Percentiles rank a stretch among this genome's conserved stretches.
Conservation (phyloP, 1,140 invertebrate species). For the Choristoneura fumiferana region DNA sequence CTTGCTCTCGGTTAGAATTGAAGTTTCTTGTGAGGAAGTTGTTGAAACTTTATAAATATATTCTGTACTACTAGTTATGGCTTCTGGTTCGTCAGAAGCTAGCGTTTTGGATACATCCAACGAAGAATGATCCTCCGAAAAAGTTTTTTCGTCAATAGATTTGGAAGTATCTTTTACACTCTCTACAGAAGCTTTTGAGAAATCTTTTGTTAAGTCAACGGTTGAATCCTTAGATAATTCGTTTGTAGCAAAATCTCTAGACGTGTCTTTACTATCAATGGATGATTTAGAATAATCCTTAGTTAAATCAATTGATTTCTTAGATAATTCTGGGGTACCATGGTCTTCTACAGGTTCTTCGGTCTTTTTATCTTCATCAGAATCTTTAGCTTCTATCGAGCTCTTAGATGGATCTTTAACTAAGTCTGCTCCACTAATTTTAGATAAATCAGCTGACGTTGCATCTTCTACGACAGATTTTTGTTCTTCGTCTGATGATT, state of each 20-base stretch:
- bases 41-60: conserved; percentile 59
- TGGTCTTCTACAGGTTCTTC: conserved; percentile 63
- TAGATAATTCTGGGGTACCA: conserved; percentile 66
- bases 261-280: conserved; percentile 73
- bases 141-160: conserved; percentile 71
- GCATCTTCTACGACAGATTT: conserved; percentile 68
- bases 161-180: conserved; percentile 69
- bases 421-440: conserved; percentile 68
- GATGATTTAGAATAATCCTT: conserved; percentile 75
- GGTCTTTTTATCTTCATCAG: conserved; percentile 60
- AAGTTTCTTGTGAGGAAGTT: conserved; percentile 66
- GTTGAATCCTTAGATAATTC: conserved; percentile 73
- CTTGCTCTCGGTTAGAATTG: conserved; percentile 66
- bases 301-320: conserved; percentile 68
- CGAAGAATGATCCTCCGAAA: conserved; percentile 72
- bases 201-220: conserved; percentile 68
- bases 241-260: conserved; percentile 73
- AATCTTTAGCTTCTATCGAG: conserved; percentile 64
- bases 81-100: conserved; percentile 69
- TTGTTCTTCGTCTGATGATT: conserved; percentile 69
- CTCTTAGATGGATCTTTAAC: conserved; percentile 68
- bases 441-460: conserved; percentile 69
- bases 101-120: conserved; percentile 68
- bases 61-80: conserved; percentile 58
- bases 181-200: conserved; percentile 67